phyloP scores from a whole-genome alignment of 2,797 vertebrate genomes.

The Peromyscus nudipes region DNA sequence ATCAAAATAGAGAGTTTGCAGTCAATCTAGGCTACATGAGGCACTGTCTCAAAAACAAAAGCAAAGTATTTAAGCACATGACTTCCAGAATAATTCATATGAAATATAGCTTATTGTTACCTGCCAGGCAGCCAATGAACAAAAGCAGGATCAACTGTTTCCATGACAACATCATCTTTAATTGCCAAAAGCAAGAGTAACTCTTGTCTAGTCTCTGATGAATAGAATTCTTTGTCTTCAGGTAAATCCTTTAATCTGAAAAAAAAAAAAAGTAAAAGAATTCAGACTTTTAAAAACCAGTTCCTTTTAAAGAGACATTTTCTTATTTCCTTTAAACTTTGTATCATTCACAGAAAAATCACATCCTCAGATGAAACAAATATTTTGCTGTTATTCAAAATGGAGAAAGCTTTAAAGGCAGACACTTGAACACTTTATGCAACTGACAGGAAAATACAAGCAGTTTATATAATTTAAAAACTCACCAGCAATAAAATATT shows the following conservation, averaged over 20 bases:
- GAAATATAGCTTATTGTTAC: slow-evolving; percentile 88
- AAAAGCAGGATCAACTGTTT: slow-evolving; percentile 95
- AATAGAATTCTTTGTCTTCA: slow-evolving; percentile 87
- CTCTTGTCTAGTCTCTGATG: slow-evolving; percentile 90
- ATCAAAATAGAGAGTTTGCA: neutral
- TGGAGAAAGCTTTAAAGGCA: neutral
- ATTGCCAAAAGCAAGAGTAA: slow-evolving; percentile 89
- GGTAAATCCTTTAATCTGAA: slow-evolving; percentile 89
- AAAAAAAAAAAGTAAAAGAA: slow-evolving; percentile 83
- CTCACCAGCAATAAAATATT: neutral
- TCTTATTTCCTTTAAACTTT: slow-evolving; percentile 56
- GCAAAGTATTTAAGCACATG: neutral
- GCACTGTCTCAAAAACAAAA: neutral
- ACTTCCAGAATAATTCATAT: neutral
- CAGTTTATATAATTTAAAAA: neutral
- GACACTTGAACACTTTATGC: neutral
- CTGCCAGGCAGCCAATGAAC: slow-evolving; percentile 94
- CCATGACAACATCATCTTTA: slow-evolving; percentile 98
- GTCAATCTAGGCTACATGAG: neutral
- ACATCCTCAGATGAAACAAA: slow-evolving; percentile 31
- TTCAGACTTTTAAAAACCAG: slow-evolving; percentile 36
- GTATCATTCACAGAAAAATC: neutral
- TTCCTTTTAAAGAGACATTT: neutral
- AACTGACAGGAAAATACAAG: neutral
- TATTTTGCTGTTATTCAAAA: neutral